Conservation (phyloP, 2,797 vertebrate genomes). For the Lutjanus campechanus region DNA sequence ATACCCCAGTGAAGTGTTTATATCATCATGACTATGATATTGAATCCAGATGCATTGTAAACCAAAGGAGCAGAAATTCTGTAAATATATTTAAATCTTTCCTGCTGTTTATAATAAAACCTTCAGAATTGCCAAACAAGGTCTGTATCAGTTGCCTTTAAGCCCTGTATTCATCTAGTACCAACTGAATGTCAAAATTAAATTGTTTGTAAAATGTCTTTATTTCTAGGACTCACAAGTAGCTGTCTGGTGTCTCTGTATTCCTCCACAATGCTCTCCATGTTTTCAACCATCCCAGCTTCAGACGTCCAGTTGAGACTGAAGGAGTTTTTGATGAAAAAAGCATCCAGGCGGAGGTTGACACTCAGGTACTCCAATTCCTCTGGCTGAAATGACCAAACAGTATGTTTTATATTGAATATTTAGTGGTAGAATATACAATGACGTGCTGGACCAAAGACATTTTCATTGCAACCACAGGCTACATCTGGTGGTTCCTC, state of each 20-base stretch:
- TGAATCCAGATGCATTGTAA: background rate
- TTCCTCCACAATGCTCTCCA: conserved; percentile 88
- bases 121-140: background rate
- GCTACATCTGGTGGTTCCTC: background rate
- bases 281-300: conserved; percentile 90
- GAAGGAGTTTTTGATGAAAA: conserved; percentile 87
- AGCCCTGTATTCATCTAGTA: background rate
- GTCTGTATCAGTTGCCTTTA: background rate
- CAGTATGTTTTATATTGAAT: background rate
- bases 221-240: conserved; percentile 82
- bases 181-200: background rate
- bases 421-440: background rate
- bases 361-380: conserved; percentile 87
- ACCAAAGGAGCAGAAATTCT: background rate
- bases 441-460: no score
- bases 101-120: background rate
- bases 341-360: conserved; percentile 88
- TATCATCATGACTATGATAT: background rate
- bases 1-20: background rate
- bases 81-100: background rate
- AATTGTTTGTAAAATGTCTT: background rate
- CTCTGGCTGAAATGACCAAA: conserved; percentile 80
- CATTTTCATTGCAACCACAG: background rate
- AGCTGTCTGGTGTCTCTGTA: conserved; percentile 89
- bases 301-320: conserved; percentile 89